phyloP scores from a whole-genome alignment of 2,113 vertebrate genomes.

The Crotalus tigris region DNA sequence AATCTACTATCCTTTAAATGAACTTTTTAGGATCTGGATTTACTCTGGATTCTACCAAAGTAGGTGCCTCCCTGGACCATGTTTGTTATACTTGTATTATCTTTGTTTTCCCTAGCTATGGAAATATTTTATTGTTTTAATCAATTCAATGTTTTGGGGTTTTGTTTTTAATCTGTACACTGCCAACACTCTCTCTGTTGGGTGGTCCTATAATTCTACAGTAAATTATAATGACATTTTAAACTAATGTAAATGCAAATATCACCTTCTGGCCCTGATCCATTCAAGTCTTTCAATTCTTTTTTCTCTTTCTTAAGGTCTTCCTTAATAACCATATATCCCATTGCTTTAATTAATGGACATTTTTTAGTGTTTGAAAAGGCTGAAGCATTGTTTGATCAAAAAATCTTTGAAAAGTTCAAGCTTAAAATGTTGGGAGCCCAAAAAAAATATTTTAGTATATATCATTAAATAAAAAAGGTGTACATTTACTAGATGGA shows the following conservation, averaged over 20 bases:
- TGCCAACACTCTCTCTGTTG: not conserved
- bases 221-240: not conserved
- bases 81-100: not conserved
- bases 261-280: not conserved
- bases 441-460: not conserved
- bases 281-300: not conserved
- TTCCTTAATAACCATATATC: not conserved
- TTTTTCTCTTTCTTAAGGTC: not conserved
- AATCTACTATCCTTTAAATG: not conserved
- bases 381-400: slow-evolving; percentile 25
- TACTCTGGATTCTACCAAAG: not conserved
- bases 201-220: not conserved
- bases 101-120: not conserved
- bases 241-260: not conserved
- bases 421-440: not conserved
- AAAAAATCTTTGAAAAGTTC: slow-evolving; percentile 33
- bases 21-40: not conserved
- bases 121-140: not conserved
- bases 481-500: not conserved
- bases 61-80: not conserved
- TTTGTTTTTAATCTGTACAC: not conserved
- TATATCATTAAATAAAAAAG: not conserved
- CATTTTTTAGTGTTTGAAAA: slow-evolving; percentile 25
- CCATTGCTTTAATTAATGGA: not conserved
- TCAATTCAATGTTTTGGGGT: not conserved